Conservation (phyloP, 1,140 invertebrate genomes). For the Macrostomum lignano region DNA sequence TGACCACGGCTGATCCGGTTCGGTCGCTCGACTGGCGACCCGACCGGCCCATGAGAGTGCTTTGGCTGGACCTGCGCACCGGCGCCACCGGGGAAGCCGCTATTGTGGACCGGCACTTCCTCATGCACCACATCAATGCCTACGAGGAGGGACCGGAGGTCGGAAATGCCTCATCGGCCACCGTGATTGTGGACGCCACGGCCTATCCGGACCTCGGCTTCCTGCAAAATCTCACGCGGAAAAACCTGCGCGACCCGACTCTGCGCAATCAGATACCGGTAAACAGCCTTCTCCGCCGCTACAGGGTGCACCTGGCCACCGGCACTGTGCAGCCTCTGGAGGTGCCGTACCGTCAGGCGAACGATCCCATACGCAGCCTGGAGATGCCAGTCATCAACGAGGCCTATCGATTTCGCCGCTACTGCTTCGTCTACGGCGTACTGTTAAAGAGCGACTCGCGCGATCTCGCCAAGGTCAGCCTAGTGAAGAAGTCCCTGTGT, state of each 20-base stretch:
- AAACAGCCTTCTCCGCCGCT: constrained; percentile 10
- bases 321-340: constrained; percentile 5
- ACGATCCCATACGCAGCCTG: constrained; percentile 9
- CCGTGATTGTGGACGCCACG: constrained; percentile 13
- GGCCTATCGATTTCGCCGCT: constrained; percentile 10
- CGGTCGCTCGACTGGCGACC: constrained; percentile 12
- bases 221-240: constrained; percentile 11
- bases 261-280: constrained; percentile 10
- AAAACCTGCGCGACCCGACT: constrained; percentile 9
- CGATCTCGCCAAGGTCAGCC: constrained; percentile 10
- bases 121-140: constrained; percentile 17
- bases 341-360: constrained; percentile 6
- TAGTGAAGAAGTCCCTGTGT: constrained; percentile 19
- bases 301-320: constrained; percentile 10
- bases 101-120: constrained; percentile 13
- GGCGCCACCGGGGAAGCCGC: constrained; percentile 10
- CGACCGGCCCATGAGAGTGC: constrained; percentile 10
- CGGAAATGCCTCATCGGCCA: no score
- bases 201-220: constrained; percentile 11
- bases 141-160: constrained; percentile 14
- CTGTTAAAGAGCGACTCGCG: constrained; percentile 13
- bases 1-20: constrained; percentile 10
- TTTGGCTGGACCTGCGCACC: constrained; percentile 11
- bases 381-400: constrained; percentile 20
- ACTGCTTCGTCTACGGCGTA: constrained; percentile 17